These are phyloP conservation scores for Brachyptera risi DNA, from an alignment of 2,888 invertebrate species.

Conservation along the genomic window DNA sequence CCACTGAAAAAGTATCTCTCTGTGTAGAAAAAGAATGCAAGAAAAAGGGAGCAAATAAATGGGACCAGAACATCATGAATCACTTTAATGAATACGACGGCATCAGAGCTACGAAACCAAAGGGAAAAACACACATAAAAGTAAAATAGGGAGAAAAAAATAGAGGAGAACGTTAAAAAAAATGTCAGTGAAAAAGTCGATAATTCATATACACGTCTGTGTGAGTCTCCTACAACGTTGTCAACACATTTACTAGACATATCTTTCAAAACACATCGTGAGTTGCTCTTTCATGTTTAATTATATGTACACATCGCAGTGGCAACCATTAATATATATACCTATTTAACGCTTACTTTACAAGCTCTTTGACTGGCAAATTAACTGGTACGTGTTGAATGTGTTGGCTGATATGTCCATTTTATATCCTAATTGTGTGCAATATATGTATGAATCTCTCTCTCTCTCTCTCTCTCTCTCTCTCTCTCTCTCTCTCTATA, in stretches of 20 bases:
- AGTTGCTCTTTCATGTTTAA: conserved; percentile 3
- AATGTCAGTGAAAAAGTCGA: background rate
- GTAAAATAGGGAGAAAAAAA: background rate
- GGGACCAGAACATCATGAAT: conserved; percentile 13
- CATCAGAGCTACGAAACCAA: background rate
- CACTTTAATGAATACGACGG: conserved; percentile 18
- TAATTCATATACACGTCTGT: conserved; percentile 1
- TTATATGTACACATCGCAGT: background rate
- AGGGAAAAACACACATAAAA: conserved; percentile 1
- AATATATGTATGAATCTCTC: too few species aligned
- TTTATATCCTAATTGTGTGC: background rate
- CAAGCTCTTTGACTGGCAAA: background rate
- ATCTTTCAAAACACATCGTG: background rate
- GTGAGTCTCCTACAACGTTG: background rate
- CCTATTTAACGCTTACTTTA: background rate
- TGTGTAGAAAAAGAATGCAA: background rate
- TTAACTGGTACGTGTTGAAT: too few species aligned
- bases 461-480: too few species aligned
- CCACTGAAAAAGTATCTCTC: background rate
- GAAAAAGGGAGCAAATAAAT: too few species aligned
- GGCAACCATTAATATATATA: background rate
- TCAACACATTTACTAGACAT: conserved; percentile 13
- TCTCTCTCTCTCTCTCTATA: too few species aligned
- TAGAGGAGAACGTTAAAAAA: background rate
- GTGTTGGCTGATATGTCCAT: too few species aligned